Conservation (phyloP, 1,140 invertebrate species). For the Macrobrachium rosenbergii region DNA sequence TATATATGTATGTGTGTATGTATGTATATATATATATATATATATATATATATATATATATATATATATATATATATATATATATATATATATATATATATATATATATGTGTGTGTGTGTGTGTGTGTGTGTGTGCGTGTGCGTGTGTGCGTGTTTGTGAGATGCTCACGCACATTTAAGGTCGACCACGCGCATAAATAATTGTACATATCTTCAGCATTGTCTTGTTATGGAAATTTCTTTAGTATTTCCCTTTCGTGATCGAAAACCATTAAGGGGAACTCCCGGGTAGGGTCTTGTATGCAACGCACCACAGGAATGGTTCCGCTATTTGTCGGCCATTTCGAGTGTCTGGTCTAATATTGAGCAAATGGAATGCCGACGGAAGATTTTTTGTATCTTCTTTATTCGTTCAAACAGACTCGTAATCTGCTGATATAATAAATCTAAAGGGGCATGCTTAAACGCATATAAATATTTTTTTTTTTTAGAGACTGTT, state of each 20-base stretch:
- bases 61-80: conserved; percentile 22
- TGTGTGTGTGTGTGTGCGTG: not conserved
- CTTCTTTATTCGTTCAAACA: too few species aligned
- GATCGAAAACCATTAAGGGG: not conserved
- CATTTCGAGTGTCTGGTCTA: too few species aligned
- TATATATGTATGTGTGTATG: not conserved
- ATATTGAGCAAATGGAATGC: too few species aligned
- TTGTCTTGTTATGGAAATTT: not conserved
- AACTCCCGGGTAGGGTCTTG: too few species aligned
- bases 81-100: conserved; percentile 19
- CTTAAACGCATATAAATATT: too few species aligned
- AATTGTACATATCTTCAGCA: not conserved
- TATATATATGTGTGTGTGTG: not conserved
- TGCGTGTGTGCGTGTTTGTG: not conserved
- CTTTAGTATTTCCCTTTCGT: not conserved
- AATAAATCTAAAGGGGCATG: too few species aligned
- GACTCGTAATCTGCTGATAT: too few species aligned
- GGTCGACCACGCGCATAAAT: not conserved
- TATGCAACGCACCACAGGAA: too few species aligned
- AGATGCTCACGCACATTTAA: not conserved
- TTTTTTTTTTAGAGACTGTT: too few species aligned
- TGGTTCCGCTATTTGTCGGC: too few species aligned
- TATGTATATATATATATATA: conserved; percentile 17
- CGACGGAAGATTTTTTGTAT: too few species aligned
- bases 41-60: conserved; percentile 20